Evolutionary conservation across 2,797 vertebrate species (phyloP), one percentile per base, ranked within the genome.

Genomic region (Botia almorhae): DNA sequence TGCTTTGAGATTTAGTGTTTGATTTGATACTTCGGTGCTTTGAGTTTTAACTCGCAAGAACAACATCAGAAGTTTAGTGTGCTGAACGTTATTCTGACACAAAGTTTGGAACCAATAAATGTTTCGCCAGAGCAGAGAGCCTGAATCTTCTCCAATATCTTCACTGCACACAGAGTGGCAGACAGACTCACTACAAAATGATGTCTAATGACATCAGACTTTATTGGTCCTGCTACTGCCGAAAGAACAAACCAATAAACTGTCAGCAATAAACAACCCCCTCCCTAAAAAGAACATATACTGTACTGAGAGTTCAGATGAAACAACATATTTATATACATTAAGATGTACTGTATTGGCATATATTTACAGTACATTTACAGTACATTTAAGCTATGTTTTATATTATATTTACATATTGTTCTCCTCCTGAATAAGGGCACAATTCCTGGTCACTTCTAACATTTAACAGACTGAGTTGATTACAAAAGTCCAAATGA

Each of bases 381-480:
- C n/a, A 53, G 17, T 50, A 26, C 6, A 3, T 26, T 0, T n/a
- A n/a, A n/a, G n/a, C n/a, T n/a, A n/a, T n/a, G n/a, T n/a, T n/a
- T n/a, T n/a, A n/a, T n/a, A n/a, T n/a, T n/a, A n/a, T n/a, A n/a
- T n/a, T n/a, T n/a, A n/a, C n/a, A n/a, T n/a, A n/a, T n/a, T n/a
- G n/a, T n/a, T n/a, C n/a, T n/a, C n/a, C n/a, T n/a, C n/a, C n/a
- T n/a, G n/a, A n/a, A n/a, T n/a, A n/a, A n/a, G n/a, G n/a, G n/a
- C n/a, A n/a, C n/a, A n/a, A n/a, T n/a, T n/a, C n/a, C n/a, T n/a
- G n/a, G n/a, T n/a, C n/a, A n/a, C n/a, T n/a, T n/a, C n/a, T n/a
- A 81, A 72, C 76, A 82, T 84, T 84, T 75, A 56, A 69, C 79
- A 65, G 53, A 84, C 39, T 16, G 58, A 65, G n/a, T 7, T 56